Conservation (phyloP, 2,888 invertebrate species). For the Candidula unifasciata region DNA sequence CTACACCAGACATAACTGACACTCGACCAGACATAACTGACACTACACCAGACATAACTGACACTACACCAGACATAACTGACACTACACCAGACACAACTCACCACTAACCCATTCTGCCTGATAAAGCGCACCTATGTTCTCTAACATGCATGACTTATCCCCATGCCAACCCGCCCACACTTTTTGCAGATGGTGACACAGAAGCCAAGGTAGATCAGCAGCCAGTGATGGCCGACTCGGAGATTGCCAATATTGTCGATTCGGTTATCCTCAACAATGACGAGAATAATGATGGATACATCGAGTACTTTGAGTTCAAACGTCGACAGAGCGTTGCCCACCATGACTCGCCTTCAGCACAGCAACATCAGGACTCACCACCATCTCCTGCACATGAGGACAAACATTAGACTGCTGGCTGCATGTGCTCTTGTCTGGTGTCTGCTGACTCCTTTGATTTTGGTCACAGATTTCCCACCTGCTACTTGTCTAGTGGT, state of each 20-base stretch:
- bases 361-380: conserved; percentile 23
- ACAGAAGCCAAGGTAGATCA: conserved; percentile 18
- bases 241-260: conserved; percentile 70
- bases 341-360: conserved; percentile 16
- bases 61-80: too few species aligned
- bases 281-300: conserved; percentile 70
- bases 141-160: background rate
- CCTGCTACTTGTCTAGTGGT: conserved; percentile 11
- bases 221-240: conserved; percentile 65
- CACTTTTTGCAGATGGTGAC: conserved; percentile 20
- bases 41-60: too few species aligned
- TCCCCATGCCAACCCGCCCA: background rate
- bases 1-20: too few species aligned
- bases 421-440: conserved; percentile 23
- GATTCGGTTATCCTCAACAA: conserved; percentile 71
- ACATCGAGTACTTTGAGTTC: conserved; percentile 73
- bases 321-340: conserved; percentile 63
- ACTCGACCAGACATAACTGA: too few species aligned
- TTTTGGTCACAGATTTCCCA: conserved; percentile 14
- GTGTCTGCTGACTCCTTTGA: background rate
- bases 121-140: background rate
- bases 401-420: background rate
- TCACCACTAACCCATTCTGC: background rate
- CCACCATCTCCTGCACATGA: background rate
- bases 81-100: background rate